Base-by-base conservation (phyloP, 2,888 invertebrate species). In the Melanotus villosus region DNA sequence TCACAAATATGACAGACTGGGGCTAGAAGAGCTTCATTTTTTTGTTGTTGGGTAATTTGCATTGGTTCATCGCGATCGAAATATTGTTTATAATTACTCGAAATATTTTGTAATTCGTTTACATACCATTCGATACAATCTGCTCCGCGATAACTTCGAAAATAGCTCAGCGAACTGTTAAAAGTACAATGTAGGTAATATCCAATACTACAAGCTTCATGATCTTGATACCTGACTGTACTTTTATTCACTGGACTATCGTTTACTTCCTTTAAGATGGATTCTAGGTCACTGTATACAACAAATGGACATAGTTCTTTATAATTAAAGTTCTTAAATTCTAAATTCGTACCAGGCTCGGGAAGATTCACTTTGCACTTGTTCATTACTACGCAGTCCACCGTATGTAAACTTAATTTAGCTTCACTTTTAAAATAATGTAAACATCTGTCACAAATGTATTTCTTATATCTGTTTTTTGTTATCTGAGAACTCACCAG, bases 111-210 rank as follows among this genome's bases (percentile, higher is more conserved):
- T 19, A 56, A 56, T 36, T 56, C 18, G 19, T 56, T 56, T 1
- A 36, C 19, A 56, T 36, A 36, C 34, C 34, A 56, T 7, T 36
- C 7, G 14, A 19, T 12, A 56, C 56, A 56, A 19, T 36, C n/a
- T 5, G 0, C 5, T 1, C 43, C 43, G 23, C 58, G 21, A 58
- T 23, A 58, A 12, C 30, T 23, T 43, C 26, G 41, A 16, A 26
- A 58, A 5, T 43, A 41, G 0, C 23, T 41, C n/a, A 58, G 12
- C 3, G 23, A 43, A n/a, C 3, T 16, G 21, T 41, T 14, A 58
- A 41, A 58, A 18, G 12, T 6, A 16, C 58, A 58, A n/a, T 58
- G 41, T 4, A 78, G 58, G 72, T 77, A 77, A 43, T 73, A 78
- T 2, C 70, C 76, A 12, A 73, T 70, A 62, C 73, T 73, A 54